A percentile compares a stretch with the other conserved stretches of the same genome.
Conservation (phyloP, 2,888 invertebrate genomes). For the Nipponacmea schrenckii region DNA sequence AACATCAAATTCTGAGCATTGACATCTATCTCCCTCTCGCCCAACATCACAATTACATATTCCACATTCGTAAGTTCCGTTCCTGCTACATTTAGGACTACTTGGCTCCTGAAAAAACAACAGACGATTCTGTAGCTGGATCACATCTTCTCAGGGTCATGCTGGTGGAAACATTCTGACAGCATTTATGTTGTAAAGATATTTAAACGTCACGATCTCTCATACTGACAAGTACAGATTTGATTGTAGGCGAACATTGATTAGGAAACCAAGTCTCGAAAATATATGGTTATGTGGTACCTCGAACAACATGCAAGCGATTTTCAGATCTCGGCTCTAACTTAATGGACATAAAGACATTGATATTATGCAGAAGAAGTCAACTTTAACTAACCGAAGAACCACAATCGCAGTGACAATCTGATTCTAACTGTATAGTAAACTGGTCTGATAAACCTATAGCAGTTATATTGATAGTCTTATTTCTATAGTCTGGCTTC, state of each 20-base stretch:
- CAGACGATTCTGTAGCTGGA: too few species aligned
- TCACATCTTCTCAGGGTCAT: too few species aligned
- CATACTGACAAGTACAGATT: too few species aligned
- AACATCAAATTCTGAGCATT: slow-evolving; percentile 74
- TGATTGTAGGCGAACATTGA: too few species aligned
- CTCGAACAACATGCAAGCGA: too few species aligned
- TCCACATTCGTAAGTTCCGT: slow-evolving; percentile 87
- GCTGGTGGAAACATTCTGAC: background rate
- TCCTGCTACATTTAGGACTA: slow-evolving; percentile 76
- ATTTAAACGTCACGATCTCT: background rate
- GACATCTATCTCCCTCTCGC: slow-evolving; percentile 85
- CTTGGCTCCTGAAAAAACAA: slow-evolving; percentile 69
- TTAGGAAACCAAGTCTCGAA: too few species aligned
- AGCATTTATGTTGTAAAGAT: background rate
- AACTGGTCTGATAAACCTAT: slow-evolving; percentile 91
- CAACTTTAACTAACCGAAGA: too few species aligned
- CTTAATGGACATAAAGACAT: too few species aligned
- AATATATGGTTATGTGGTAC: too few species aligned
- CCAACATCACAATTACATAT: slow-evolving; percentile 84
- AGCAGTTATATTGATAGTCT: slow-evolving; percentile 87
- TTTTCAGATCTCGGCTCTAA: too few species aligned
- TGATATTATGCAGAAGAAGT: too few species aligned
- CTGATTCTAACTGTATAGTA: slow-evolving; percentile 87
- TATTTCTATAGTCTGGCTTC: slow-evolving; percentile 82
- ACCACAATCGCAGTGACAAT: slow-evolving; percentile 89